Conservation (phyloP, 1,140 invertebrate species). For the Orchesella cincta region DNA sequence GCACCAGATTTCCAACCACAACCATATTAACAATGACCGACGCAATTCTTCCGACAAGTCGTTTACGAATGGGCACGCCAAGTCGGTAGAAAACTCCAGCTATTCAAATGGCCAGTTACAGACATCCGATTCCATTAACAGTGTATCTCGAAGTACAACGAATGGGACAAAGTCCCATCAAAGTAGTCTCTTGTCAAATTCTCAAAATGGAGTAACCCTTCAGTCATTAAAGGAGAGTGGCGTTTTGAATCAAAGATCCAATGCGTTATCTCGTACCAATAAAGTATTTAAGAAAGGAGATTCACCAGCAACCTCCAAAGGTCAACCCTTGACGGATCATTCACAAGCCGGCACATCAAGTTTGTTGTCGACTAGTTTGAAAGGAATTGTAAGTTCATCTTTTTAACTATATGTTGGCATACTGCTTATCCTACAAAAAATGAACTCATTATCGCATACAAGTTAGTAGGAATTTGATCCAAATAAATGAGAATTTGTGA, state of each 20-base stretch:
- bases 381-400: conserved; percentile 28
- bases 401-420: no score
- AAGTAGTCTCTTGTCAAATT: background rate
- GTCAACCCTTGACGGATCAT: background rate
- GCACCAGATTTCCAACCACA: conserved; percentile 28
- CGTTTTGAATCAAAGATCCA: conserved; percentile 1
- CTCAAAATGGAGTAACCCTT: conserved; percentile 29
- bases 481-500: no score
- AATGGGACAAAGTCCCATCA: conserved; percentile 3
- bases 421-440: no score
- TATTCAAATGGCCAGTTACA: background rate
- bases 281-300: background rate
- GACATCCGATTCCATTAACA: background rate
- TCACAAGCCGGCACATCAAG: conserved; percentile 2
- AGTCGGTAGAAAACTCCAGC: background rate
- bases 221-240: conserved; percentile 26
- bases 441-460: no score
- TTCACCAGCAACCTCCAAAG: background rate
- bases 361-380: conserved; percentile 20
- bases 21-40: background rate
- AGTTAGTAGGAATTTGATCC: no score
- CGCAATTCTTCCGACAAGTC: background rate
- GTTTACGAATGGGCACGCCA: background rate
- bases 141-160: background rate
- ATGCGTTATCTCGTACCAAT: background rate